These are phyloP conservation scores for Callyntrura guangdongensis DNA, from an alignment of 2,888 invertebrate species.

Conservation along the genomic window DNA sequence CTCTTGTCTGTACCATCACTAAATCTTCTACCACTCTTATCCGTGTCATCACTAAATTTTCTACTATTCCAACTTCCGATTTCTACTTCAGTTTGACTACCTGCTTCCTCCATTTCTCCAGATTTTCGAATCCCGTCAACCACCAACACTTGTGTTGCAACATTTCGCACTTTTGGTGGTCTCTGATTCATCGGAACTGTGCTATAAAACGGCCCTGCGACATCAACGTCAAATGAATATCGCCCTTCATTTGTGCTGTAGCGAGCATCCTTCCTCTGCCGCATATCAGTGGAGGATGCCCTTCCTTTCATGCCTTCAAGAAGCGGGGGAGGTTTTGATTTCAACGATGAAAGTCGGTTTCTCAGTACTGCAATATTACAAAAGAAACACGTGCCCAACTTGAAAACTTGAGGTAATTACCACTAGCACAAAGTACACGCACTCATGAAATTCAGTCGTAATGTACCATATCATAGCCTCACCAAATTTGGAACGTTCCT, in stretches of 20 bases:
- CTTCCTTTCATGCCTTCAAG: not conserved
- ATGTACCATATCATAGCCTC: not conserved
- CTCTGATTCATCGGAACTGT: not conserved
- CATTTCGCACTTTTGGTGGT: slow-evolving; percentile 3
- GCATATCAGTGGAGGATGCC: not conserved
- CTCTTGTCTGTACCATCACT: slow-evolving; percentile 10
- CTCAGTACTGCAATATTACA: not conserved
- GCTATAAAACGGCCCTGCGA: slow-evolving; percentile 56
- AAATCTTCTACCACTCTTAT: not conserved
- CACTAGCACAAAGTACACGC: not conserved
- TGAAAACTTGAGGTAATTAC: too few relatives aligned
- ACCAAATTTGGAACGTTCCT: slow-evolving; percentile 66
- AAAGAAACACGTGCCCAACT: not conserved
- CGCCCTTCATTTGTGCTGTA: slow-evolving; percentile 51
- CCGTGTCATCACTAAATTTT: not conserved
- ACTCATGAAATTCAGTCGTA: not conserved
- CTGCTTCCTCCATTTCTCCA: too few relatives aligned
- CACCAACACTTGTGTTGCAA: slow-evolving; percentile 51
- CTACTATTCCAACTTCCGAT: not conserved
- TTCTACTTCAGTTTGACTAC: slow-evolving; percentile 50
- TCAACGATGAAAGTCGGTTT: not conserved
- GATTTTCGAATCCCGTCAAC: not conserved
- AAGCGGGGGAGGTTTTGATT: slow-evolving; percentile 17
- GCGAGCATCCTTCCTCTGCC: slow-evolving; percentile 20
- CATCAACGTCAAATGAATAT: slow-evolving; percentile 70